Evolutionary conservation across 2,797 vertebrate species (phyloP).

Genomic region (Chelon auratus): DNA sequence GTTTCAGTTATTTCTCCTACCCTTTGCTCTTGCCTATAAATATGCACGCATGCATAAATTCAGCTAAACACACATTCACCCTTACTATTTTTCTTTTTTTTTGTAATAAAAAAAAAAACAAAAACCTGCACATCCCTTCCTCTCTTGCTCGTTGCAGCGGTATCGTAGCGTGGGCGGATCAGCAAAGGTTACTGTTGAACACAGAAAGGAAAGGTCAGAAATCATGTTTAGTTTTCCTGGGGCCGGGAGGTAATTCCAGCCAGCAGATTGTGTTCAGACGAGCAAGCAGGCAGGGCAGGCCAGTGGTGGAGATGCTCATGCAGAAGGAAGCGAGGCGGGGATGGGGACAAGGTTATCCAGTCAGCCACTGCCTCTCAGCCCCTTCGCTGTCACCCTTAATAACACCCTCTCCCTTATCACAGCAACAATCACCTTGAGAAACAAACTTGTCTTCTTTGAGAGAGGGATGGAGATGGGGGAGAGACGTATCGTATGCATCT

Average conservation of each 20-base stretch:
- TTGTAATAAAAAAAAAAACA: conserved; percentile 19
- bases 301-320: conserved; percentile 76
- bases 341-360: conserved; percentile 85
- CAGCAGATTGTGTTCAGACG: conserved; percentile 84
- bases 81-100: not conserved
- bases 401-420: conserved; percentile 85
- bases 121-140: conserved; percentile 32
- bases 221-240: conserved; percentile 88
- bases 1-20: conserved; percentile 7
- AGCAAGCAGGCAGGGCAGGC: conserved; percentile 76
- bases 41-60: conserved; percentile 51
- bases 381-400: conserved; percentile 86
- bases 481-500: conserved; percentile 64
- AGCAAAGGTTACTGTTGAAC: conserved; percentile 88
- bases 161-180: conserved; percentile 72
- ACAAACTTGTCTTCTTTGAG: conserved; percentile 82
- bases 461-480: conserved; percentile 64
- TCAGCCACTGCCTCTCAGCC: conserved; percentile 80
- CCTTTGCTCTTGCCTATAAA: conserved; percentile 15
- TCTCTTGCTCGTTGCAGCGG: conserved; percentile 57
- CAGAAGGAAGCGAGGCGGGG: conserved; percentile 78
- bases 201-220: conserved; percentile 88
- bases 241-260: conserved; percentile 85
- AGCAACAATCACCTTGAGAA: conserved; percentile 87
- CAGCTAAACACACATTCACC: conserved; percentile 54